Evolutionary conservation across 2,888 invertebrate species (phyloP).

Genomic region (Lasioglossum morio): DNA sequence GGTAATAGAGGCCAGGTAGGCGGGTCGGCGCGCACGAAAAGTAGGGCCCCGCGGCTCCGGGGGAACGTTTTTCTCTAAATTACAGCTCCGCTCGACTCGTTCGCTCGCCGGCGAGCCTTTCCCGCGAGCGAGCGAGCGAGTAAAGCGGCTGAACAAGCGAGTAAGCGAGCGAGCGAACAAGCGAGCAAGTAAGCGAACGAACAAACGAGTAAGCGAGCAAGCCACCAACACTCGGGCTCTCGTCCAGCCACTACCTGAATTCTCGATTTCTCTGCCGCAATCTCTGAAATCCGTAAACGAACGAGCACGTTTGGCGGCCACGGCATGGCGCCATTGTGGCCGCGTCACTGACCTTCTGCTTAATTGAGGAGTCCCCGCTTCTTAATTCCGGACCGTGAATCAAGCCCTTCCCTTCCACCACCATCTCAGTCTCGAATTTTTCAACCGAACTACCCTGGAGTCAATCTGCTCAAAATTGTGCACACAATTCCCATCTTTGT

Average conservation of each 20-base stretch:
- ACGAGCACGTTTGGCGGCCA: constrained; percentile 30
- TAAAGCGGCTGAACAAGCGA: background rate
- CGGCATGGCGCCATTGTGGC: constrained; percentile 54
- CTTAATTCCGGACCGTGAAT: constrained; percentile 11
- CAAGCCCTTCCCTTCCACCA: background rate
- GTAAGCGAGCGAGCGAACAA: constrained; percentile 36
- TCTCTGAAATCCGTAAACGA: constrained; percentile 36
- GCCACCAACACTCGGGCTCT: background rate
- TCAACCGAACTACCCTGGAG: background rate
- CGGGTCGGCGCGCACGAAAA: constrained; percentile 72
- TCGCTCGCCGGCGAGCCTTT: constrained; percentile 49
- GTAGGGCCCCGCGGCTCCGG: constrained; percentile 71
- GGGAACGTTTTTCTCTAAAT: constrained; percentile 76
- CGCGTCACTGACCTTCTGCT: constrained; percentile 24
- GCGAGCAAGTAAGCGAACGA: background rate
- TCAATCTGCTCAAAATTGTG: background rate
- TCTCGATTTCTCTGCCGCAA: constrained; percentile 59
- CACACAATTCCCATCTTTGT: background rate
- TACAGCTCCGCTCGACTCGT: constrained; percentile 67
- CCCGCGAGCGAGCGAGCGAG: constrained; percentile 62
- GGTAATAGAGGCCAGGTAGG: constrained; percentile 74
- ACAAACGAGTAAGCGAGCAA: background rate
- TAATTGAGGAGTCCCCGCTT: background rate
- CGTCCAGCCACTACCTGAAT: constrained; percentile 63
- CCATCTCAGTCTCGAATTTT: background rate